Conservation (phyloP, 2,113 vertebrate species). For the Morone saxatilis region DNA sequence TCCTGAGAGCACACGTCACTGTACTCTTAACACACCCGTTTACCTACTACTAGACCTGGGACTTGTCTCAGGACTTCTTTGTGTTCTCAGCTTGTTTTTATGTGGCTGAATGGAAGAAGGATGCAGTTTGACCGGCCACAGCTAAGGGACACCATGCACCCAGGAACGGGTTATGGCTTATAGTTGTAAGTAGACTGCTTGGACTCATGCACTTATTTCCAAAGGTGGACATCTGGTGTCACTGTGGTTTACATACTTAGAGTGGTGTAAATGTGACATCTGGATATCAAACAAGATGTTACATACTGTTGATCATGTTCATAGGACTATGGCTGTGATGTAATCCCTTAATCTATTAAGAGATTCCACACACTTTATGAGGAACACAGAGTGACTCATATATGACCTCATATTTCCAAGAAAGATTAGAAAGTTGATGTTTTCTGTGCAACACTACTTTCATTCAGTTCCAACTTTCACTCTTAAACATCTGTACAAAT, state of each 20-base stretch:
- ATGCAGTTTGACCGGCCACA: conserved; percentile 29
- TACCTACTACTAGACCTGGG: background rate
- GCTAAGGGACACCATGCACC: conserved; percentile 43
- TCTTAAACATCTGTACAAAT: rapidly evolving
- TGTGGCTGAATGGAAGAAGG: background rate
- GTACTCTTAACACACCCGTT: background rate
- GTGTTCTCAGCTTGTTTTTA: background rate
- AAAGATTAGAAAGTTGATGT: no score
- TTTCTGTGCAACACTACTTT: no score
- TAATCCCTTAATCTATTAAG: background rate
- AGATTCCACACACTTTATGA: background rate
- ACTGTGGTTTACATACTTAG: background rate
- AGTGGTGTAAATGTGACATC: background rate
- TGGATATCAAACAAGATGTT: background rate
- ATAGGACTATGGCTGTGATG: background rate
- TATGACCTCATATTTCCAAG: no score
- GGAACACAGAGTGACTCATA: background rate
- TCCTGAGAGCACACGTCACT: background rate
- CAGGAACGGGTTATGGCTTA: conserved; percentile 67
- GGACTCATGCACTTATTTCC: background rate
- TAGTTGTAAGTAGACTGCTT: conserved; percentile 69
- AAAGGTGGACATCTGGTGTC: background rate
- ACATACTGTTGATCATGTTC: background rate
- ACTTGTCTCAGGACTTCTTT: background rate
- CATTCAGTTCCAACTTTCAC: background rate